phyloP scores from a whole-genome alignment of 2,113 vertebrate genomes.

The Pseudorasbora parva region DNA sequence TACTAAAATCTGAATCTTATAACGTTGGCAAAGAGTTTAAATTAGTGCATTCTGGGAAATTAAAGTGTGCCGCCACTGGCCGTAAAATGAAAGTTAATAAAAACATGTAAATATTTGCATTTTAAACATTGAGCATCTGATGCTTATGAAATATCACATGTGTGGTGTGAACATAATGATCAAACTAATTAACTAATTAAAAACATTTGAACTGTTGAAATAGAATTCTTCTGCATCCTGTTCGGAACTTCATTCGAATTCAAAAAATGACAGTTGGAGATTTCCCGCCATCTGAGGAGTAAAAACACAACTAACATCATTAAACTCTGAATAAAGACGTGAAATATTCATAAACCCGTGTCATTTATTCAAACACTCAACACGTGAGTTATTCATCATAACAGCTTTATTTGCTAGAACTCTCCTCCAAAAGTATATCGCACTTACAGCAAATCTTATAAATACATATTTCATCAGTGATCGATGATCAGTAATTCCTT shows the following conservation, averaged over 20 bases:
- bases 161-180: neutral
- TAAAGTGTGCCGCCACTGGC: neutral
- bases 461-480: constrained; percentile 63
- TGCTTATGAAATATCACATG: neutral
- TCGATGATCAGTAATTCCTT: constrained; percentile 65
- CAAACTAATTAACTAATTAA: neutral
- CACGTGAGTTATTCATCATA: constrained; percentile 2
- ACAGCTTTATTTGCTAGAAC: constrained; percentile 72
- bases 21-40: constrained; percentile 16
- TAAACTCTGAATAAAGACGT: neutral
- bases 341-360: neutral
- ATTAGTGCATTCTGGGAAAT: neutral
- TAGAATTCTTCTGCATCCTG: neutral
- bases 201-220: neutral
- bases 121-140: neutral
- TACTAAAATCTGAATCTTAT: constrained; percentile 58
- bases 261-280: too few relatives aligned
- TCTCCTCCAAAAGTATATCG: constrained; percentile 72
- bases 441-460: constrained; percentile 70
- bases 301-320: neutral
- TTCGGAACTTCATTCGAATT: neutral
- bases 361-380: neutral
- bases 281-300: too few relatives aligned
- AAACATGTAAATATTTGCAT: neutral
- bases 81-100: neutral